Base-by-base conservation (phyloP, 2,113 vertebrate genomes). In the Colossoma macropomum region DNA sequence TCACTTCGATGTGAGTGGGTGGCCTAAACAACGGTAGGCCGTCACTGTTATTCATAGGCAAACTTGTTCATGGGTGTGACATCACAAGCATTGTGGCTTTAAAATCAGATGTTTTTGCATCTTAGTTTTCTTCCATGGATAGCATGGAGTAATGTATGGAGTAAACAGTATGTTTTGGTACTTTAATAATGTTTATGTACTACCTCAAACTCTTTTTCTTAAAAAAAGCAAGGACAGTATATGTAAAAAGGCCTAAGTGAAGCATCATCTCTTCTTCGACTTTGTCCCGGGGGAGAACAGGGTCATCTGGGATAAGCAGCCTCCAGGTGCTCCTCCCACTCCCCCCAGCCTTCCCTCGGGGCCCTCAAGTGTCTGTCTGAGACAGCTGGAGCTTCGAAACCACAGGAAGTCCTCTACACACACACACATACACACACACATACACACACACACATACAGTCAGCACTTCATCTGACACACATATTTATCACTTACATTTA, bases 371-470 rank as follows among this genome's bases (percentile, higher is more conserved):
- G 82, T 73, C 80, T 75, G 83, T 75, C 83, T 80, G 87, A 89
- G 86, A 89, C 93, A 93, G 93, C 90, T 92, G 92, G 86, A 85
- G 50, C 83, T 86, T 84, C 82, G 78, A 81, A 91, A 92, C 78
- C 78, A 88, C 89, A 90, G 90, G 88, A 91, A 86, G 86, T 73
- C 54, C 84, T 82, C 85, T 52, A 0, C 70, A 56, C 66, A 32
- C 56, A 38, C 52, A 71, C 27, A 45, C 19, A 41, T 38, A 38
- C 52, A 71, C 27, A 45, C 19, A 41, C 73, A 56, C 65, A 32
- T 34, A 0, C 70, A 54, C 63, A 30, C 54, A 32, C 54, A 60
- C 28, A 48, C 25, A 41, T 32, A 73, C 34, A 62, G 50, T 52
- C 50, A 52, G 12, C 38, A 56, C 54, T 56, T 56, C 21, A 6